phyloP scores from a whole-genome alignment of 2,797 vertebrate genomes.

The Sebastes kiyomatsui region DNA sequence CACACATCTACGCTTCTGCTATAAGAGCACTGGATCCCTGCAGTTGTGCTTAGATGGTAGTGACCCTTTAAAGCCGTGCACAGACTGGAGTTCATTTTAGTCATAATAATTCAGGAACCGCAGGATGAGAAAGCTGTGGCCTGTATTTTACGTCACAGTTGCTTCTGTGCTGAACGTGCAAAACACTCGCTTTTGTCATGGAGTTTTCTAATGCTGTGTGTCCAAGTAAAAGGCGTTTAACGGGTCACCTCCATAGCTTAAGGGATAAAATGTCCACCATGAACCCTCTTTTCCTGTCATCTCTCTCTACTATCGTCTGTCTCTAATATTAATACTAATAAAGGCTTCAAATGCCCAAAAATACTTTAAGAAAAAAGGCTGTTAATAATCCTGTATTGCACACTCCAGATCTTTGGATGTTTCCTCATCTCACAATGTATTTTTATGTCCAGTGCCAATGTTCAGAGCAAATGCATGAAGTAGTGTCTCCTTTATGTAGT shows the following conservation, averaged over 20 bases:
- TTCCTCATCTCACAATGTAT: not conserved
- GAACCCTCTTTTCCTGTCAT: not conserved
- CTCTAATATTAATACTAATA: not conserved
- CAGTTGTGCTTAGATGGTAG: not conserved
- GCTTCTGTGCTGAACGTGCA: not conserved
- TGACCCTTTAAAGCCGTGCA: not conserved
- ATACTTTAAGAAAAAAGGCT: not conserved
- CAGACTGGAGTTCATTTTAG: not conserved
- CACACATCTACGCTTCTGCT: not conserved
- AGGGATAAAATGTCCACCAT: not conserved
- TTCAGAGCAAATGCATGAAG: not conserved
- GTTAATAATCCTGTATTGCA: not conserved
- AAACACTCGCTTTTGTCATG: not conserved
- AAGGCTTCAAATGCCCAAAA: not conserved
- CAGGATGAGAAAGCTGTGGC: not conserved
- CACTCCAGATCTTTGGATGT: not conserved
- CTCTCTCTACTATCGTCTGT: not conserved
- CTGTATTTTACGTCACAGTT: not conserved
- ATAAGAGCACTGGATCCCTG: not conserved
- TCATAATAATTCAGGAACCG: not conserved
- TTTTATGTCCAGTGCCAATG: not conserved
- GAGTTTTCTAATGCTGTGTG: not conserved
- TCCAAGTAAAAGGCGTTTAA: not conserved
- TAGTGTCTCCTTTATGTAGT: not conserved
- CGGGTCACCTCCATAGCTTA: not conserved